Conservation (phyloP, 2,888 invertebrate genomes). For the Disparrhopalites patrizii region DNA sequence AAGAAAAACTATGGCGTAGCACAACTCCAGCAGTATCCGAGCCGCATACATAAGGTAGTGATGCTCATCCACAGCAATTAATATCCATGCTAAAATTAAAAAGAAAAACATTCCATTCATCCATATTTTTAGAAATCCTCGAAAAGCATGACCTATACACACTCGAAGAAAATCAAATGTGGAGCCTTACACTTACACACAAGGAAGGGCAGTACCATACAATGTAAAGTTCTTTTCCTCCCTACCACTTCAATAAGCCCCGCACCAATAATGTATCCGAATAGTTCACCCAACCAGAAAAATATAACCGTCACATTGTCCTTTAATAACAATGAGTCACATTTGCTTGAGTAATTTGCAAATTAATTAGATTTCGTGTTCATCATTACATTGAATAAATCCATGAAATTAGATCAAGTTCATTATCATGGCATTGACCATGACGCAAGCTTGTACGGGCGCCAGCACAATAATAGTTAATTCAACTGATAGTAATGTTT, state of each 20-base stretch:
- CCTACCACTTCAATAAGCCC: neutral
- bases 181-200: conserved; percentile 7
- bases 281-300: neutral
- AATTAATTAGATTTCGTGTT: no score
- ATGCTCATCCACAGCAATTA: neutral
- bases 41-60: neutral
- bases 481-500: no score
- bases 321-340: neutral
- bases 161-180: neutral
- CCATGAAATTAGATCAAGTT: no score
- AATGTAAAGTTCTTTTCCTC: neutral
- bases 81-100: neutral
- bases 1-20: neutral
- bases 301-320: neutral
- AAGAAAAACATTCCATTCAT: neutral
- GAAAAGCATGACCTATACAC: neutral
- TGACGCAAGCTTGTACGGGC: no score
- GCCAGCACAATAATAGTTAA: no score
- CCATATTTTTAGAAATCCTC: neutral
- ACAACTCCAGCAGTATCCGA: neutral
- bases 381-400: no score
- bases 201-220: neutral
- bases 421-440: no score
- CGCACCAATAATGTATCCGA: neutral
- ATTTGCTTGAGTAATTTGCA: neutral